Percentiles rank a stretch among this genome's conserved stretches.
Evolutionary conservation across 2,888 invertebrate genomes (phyloP).

Genomic region (Eupithecia pulchellata): DNA sequence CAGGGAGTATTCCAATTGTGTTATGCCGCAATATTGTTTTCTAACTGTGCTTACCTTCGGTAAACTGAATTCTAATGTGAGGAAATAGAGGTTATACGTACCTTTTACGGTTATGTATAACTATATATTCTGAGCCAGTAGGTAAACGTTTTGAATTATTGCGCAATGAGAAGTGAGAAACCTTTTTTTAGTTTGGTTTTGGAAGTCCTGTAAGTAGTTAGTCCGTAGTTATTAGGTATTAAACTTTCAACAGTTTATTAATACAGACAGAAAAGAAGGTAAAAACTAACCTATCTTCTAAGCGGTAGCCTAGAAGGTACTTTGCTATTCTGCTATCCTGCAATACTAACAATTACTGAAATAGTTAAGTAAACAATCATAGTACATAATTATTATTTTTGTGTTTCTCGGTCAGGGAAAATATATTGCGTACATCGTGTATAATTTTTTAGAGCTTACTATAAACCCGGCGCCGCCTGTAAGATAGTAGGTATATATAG

Average conservation of each 20-base stretch:
- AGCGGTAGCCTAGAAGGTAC: no score
- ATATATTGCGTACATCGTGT: no score
- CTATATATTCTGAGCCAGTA: background rate
- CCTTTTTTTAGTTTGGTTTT: background rate
- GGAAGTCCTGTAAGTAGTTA: background rate
- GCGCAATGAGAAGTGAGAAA: background rate
- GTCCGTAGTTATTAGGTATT: constrained; percentile 8
- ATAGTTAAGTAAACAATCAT: no score
- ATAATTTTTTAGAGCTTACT: no score
- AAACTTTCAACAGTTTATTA: background rate
- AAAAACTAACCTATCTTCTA: no score
- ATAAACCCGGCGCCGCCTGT: no score
- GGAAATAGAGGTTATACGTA: constrained; percentile 1
- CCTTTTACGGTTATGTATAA: background rate
- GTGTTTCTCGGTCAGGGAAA: no score
- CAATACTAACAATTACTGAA: no score
- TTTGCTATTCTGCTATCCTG: no score
- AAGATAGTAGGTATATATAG: no score
- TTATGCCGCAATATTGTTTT: constrained; percentile 58
- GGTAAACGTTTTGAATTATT: background rate
- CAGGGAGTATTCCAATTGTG: constrained; percentile 62
- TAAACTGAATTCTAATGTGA: constrained; percentile 39
- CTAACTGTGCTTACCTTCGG: constrained; percentile 47
- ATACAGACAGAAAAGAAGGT: no score
- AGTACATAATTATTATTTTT: no score